Conservation (phyloP, 2,113 vertebrate species). For the Alethe diademata region DNA sequence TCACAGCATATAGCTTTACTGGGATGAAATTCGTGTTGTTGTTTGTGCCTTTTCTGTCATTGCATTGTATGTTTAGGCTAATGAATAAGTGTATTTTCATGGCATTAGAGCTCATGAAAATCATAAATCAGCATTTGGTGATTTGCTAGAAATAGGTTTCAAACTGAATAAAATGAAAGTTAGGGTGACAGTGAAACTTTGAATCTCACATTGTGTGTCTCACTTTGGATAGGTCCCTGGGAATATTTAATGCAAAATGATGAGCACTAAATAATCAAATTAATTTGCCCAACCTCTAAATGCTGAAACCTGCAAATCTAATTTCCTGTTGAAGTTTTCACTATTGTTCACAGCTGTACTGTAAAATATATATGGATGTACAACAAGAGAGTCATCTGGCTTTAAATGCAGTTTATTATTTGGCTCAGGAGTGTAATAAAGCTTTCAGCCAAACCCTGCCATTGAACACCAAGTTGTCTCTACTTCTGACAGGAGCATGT, state of each 20-base stretch:
- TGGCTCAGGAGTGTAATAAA: slow-evolving; percentile 32
- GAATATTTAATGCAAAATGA: background rate
- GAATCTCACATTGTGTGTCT: background rate
- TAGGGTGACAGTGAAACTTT: background rate
- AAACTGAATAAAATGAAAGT: background rate
- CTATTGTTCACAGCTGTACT: slow-evolving; percentile 51
- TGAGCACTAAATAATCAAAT: background rate
- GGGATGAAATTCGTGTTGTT: background rate
- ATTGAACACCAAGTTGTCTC: slow-evolving; percentile 16
- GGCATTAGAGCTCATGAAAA: background rate
- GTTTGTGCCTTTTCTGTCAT: background rate
- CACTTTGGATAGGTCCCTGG: background rate
- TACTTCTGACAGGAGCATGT: background rate
- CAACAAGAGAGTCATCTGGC: slow-evolving; percentile 45
- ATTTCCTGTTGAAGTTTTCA: slow-evolving; percentile 36
- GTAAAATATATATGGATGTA: background rate
- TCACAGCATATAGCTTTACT: background rate
- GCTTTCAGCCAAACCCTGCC: slow-evolving; percentile 26
- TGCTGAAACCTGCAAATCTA: slow-evolving; percentile 53
- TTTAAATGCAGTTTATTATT: slow-evolving; percentile 18
- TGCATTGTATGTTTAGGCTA: background rate
- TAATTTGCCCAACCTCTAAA: background rate
- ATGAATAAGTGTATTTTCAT: background rate
- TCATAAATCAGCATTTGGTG: background rate
- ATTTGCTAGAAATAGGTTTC: background rate